Evolutionary conservation across 2,797 vertebrate species (phyloP), one percentile per base, ranked within the genome.

Genomic region (Lophius americanus): DNA sequence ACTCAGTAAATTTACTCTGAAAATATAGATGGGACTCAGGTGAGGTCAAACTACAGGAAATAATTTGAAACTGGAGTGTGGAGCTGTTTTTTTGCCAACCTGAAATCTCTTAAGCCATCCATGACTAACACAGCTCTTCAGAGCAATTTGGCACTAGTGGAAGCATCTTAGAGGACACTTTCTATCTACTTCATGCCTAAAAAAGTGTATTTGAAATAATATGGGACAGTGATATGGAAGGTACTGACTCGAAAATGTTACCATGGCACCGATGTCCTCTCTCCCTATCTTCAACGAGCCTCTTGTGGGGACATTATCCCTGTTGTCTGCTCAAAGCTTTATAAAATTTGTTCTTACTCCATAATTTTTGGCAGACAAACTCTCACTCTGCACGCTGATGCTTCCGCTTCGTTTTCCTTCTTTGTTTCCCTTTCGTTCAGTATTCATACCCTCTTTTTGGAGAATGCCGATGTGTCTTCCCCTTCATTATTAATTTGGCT

Each of bases 321-420:
- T 83, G 84, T 71, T 80, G 74, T 83, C 68, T 54, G n/a, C 61
- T 72, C 62, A 68, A 84, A 86, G 62, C 73, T 74, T 60, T 55
- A 68, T 49, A 53, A 41, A 68, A 59, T 49, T 57, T 51, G 36
- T 33, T 64, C n/a, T 57, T 8, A 35, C 56, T 60, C 14, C 6
- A 13, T 39, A 8, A 67, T 5, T 11, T 72, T 60, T 37, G 56
- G 60, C 32, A 48, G 66, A 50, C 57, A 59, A 64, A 54, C 39
- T 14, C 36, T 37, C 42, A 7, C 38, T 8, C 46, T 33, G 42
- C 58, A 43, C 43, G n/a, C 35, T 41, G 33, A 42, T 50, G 11
- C 48, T 4, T n/a, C 44, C 42, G 33, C 3, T n/a, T 5, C 13
- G 14, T 23, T 13, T 51, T 56, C 42, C 44, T n/a, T 49, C 11